Evolutionary conservation across 2,888 invertebrate species (phyloP).

Genomic region (Eretmocerus hayati): DNA sequence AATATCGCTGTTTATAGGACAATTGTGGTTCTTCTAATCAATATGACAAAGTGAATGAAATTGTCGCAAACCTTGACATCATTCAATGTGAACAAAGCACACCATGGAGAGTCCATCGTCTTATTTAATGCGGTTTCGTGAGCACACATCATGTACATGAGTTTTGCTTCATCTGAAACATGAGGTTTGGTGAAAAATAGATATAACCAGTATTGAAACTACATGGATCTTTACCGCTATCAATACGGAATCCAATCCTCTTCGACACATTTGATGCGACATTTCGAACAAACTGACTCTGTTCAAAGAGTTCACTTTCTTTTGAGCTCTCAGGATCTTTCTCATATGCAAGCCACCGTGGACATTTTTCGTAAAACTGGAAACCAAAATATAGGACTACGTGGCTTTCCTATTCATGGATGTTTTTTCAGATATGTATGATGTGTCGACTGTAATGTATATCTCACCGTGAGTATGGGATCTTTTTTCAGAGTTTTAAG

Average conservation of each 20-base stretch:
- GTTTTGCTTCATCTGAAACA: slow-evolving; percentile 52
- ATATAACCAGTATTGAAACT: not conserved
- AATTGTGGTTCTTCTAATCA: not conserved
- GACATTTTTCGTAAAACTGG: slow-evolving; percentile 74
- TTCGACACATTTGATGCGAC: slow-evolving; percentile 55
- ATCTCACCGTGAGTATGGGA: slow-evolving; percentile 63
- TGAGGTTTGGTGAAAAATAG: not conserved
- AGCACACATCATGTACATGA: slow-evolving; percentile 69
- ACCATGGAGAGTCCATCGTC: slow-evolving; percentile 65
- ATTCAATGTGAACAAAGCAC: slow-evolving; percentile 59
- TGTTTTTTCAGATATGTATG: no score
- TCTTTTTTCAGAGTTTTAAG: slow-evolving; percentile 59
- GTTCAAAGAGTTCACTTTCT: slow-evolving; percentile 53
- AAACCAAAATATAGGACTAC: slow-evolving; percentile 7
- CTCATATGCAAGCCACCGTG: slow-evolving; percentile 62
- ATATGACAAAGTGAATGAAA: no score
- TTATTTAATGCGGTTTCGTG: slow-evolving; percentile 79
- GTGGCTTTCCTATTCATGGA: no score
- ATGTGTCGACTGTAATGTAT: no score
- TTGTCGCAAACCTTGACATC: slow-evolving; percentile 57
- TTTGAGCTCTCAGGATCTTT: slow-evolving; percentile 57
- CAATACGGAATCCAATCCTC: slow-evolving; percentile 53
- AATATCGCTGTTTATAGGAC: not conserved
- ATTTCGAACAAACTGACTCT: slow-evolving; percentile 52
- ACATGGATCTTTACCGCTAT: slow-evolving; percentile 33